Conservation (phyloP, 2,888 invertebrate species). For the Antheraea yamamai region DNA sequence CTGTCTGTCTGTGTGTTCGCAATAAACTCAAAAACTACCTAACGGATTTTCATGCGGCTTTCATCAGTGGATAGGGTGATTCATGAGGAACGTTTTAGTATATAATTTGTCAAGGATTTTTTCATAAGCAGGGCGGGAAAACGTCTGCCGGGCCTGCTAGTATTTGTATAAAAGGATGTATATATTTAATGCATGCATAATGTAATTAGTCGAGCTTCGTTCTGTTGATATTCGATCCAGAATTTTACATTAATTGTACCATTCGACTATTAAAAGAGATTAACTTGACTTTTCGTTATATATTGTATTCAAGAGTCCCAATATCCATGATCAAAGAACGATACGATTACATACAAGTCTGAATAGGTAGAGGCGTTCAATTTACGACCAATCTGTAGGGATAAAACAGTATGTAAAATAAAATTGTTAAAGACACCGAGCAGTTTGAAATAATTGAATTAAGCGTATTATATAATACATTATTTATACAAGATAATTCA, state of each 20-base stretch:
- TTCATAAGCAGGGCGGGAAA: too few species aligned
- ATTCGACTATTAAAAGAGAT: not conserved
- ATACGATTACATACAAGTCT: not conserved
- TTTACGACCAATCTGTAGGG: not conserved
- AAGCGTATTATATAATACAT: not conserved
- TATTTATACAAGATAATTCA: not conserved
- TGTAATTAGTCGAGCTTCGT: not conserved
- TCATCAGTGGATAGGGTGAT: too few species aligned
- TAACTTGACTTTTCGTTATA: not conserved
- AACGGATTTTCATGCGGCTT: too few species aligned
- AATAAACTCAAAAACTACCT: too few species aligned
- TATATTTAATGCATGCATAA: not conserved
- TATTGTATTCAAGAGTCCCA: not conserved
- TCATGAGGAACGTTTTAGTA: too few species aligned
- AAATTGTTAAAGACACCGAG: not conserved
- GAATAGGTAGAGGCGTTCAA: not conserved
- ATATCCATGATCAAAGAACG: not conserved
- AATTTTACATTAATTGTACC: not conserved
- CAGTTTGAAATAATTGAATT: not conserved
- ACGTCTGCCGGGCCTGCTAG: too few species aligned
- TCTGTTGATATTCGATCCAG: not conserved
- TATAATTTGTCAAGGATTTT: too few species aligned
- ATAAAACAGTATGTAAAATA: not conserved
- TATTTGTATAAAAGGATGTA: not conserved
- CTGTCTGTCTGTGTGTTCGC: too few species aligned